phyloP scores from a whole-genome alignment of 2,797 vertebrate species.

The Liasis olivaceus region DNA sequence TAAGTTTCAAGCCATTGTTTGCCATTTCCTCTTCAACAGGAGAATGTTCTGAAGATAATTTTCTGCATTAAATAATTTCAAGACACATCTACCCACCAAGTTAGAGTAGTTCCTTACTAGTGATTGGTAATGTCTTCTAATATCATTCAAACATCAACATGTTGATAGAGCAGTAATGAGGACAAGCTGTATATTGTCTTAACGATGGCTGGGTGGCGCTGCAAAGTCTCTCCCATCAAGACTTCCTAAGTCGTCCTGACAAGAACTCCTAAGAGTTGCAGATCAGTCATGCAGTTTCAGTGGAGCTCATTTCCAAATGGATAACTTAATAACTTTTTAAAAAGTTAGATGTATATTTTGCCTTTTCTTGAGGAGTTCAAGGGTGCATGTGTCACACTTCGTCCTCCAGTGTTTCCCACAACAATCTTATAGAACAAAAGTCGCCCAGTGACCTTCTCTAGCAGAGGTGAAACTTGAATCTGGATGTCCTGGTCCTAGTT shows the following conservation, averaged over 20 bases:
- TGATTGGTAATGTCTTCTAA: neutral
- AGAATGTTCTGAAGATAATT: neutral
- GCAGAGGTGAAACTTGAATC: neutral
- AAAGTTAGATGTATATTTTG: neutral
- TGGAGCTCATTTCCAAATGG: neutral
- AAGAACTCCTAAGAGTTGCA: neutral
- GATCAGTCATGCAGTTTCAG: neutral
- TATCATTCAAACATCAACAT: neutral
- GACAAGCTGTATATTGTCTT: neutral
- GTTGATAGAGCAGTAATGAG: neutral
- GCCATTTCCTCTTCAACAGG: neutral
- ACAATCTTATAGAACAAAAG: neutral
- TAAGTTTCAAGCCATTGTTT: neutral
- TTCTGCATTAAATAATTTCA: neutral
- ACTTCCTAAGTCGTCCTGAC: neutral
- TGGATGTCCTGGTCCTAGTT: neutral
- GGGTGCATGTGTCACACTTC: neutral
- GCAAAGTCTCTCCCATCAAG: neutral
- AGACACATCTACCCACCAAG: neutral
- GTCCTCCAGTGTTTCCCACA: neutral
- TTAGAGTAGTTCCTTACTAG: neutral
- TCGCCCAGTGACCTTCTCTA: neutral
- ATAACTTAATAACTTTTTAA: neutral
- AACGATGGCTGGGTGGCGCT: neutral
- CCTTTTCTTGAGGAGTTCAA: neutral